Conservation (phyloP, 2,797 vertebrate species). For the Clarias laeviceps region DNA sequence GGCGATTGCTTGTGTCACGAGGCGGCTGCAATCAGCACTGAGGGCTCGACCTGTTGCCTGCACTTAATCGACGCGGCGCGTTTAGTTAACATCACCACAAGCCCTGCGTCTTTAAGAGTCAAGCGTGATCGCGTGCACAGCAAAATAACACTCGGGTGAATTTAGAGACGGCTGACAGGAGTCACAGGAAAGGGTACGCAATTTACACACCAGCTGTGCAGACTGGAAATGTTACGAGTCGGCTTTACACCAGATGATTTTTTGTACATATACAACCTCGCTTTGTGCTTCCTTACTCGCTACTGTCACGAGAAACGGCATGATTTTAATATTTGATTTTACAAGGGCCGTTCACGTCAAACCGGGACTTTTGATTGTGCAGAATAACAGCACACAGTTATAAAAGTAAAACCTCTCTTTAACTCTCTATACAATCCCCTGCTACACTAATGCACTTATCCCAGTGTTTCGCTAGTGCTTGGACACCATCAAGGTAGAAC, state of each 20-base stretch:
- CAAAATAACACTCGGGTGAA: constrained; percentile 16
- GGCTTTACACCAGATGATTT: not conserved
- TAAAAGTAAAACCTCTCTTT: too few relatives aligned
- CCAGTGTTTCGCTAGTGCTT: too few relatives aligned
- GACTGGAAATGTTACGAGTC: not conserved
- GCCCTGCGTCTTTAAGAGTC: constrained; percentile 58
- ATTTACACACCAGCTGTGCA: not conserved
- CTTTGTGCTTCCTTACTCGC: not conserved
- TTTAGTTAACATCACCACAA: constrained; percentile 57
- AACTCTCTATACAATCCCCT: too few relatives aligned
- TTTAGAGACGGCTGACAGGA: constrained; percentile 36
- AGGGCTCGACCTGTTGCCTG: constrained; percentile 71
- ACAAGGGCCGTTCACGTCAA: too few relatives aligned
- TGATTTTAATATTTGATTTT: too few relatives aligned
- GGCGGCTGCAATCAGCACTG: constrained; percentile 75
- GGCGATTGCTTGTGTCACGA: constrained; percentile 79
- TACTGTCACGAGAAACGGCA: not conserved
- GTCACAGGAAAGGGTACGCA: not conserved
- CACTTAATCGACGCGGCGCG: constrained; percentile 67
- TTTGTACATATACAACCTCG: not conserved
- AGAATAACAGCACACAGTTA: too few relatives aligned
- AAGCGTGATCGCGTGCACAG: constrained; percentile 30
- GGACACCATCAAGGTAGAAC: too few relatives aligned
- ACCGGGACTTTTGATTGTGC: too few relatives aligned
- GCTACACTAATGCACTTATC: too few relatives aligned